These are phyloP conservation scores for Hestina assimilis DNA, from an alignment of 1,140 invertebrate species.

Conservation along the genomic window DNA sequence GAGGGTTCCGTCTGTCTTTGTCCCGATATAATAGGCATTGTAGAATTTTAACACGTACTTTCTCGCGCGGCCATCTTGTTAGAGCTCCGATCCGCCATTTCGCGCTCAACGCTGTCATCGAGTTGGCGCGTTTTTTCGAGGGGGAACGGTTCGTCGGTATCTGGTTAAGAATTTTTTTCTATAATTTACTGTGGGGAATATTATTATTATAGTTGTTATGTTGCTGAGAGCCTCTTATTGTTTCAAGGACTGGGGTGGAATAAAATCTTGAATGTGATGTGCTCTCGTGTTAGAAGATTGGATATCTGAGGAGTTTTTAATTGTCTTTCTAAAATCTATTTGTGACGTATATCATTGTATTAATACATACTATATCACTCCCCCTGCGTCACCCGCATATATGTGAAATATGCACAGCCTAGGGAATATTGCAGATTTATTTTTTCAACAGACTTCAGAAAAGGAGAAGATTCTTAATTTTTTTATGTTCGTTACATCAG, in stretches of 20 bases:
- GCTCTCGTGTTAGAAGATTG: neutral
- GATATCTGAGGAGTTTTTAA: no score
- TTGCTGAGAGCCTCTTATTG: constrained; percentile 26
- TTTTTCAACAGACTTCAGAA: no score
- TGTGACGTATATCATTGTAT: no score
- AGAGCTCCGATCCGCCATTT: constrained; percentile 23
- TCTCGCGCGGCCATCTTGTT: constrained; percentile 10
- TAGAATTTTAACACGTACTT: constrained; percentile 46
- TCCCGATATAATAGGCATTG: constrained; percentile 47
- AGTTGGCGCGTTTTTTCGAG: neutral
- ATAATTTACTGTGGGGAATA: constrained; percentile 28
- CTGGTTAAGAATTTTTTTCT: constrained; percentile 27
- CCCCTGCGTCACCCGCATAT: no score
- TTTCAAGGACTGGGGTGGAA: constrained; percentile 27
- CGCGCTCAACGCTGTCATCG: neutral
- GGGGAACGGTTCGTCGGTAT: constrained; percentile 4
- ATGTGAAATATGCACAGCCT: no score
- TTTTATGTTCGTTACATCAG: no score
- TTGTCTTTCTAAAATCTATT: no score
- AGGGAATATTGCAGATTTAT: no score
- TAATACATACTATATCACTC: no score
- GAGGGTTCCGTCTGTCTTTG: constrained; percentile 43
- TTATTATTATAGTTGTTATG: constrained; percentile 19
- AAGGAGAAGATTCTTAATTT: no score
- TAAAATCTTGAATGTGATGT: constrained; percentile 15